Base-by-base conservation (phyloP, 2,797 vertebrate genomes). In the Lepilemur ruficaudatus region DNA sequence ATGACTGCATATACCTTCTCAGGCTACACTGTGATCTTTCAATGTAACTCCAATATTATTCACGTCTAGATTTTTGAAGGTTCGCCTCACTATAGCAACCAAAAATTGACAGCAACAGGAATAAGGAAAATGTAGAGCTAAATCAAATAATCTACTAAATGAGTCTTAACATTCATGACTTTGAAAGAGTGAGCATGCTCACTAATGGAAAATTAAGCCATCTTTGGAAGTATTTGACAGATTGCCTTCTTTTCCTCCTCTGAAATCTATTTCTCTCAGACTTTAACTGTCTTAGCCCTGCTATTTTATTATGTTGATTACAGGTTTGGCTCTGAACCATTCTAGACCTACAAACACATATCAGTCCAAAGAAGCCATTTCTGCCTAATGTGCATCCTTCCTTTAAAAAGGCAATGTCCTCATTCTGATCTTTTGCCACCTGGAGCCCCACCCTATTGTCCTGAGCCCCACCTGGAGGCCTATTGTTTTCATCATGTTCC, bases 1-100 rank as follows among this genome's bases (percentile, higher is more conserved):
- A 5, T 18, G 63, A 86, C 41, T 52, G 22, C 28, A 25, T 46
- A 25, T 82, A 43, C 63, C 12, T 46, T 70, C n/a, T 95, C 50
- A 35, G 20, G 52, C 32, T 80, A 59, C 7, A 48, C 46, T 72
- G 1, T 67, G 35, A 59, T 41, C 50, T 78, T 81, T 85, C 38
- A 84, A 32, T 11, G 7, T 73, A 87, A 50, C 8, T 89, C 65
- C 13, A 65, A 48, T 79, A 84, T 88, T 14, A 38, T 80, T 89
- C 38, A 82, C 13, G 50, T 43, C 20, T 78, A 43, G 25, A 78
- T 82, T 91, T 78, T 89, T 91, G 35, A 11, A 61, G 7, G 22
- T 35, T 70, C 41, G 82, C 41, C 50, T 73, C 22, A 22, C 15
- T 13, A 25, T 35, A 63, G 30, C 35, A 73, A 94, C 35, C n/a